phyloP scores from a whole-genome alignment of 2,888 invertebrate genomes.

The Rugalucina vietnamica region DNA sequence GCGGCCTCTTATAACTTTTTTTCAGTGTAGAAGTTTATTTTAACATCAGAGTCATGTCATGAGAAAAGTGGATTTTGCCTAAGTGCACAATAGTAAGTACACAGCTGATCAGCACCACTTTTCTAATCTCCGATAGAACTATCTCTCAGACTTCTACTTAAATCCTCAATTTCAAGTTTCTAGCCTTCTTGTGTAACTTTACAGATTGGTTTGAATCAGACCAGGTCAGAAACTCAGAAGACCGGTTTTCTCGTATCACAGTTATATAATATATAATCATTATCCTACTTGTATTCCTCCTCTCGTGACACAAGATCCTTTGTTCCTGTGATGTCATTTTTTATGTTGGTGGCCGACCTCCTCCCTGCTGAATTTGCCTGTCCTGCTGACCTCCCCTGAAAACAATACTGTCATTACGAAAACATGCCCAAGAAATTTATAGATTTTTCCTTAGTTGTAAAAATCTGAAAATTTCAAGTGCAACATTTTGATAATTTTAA shows the following conservation, averaged over 20 bases:
- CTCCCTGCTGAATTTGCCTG: conserved; percentile 43
- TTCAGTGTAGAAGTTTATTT: too few relatives aligned
- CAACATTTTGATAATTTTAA: not conserved
- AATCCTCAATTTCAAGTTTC: too few relatives aligned
- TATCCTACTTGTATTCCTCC: conserved; percentile 76
- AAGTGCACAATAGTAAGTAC: too few relatives aligned
- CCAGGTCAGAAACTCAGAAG: too few relatives aligned
- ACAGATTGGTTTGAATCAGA: too few relatives aligned
- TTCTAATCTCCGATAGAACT: too few relatives aligned
- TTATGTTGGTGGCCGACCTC: conserved; percentile 50
- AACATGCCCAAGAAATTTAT: not conserved
- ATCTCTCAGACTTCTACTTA: too few relatives aligned
- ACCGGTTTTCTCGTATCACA: not conserved
- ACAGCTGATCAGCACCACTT: too few relatives aligned
- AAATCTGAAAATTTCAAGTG: not conserved
- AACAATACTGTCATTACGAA: not conserved
- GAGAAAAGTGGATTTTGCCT: too few relatives aligned
- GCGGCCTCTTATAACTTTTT: too few relatives aligned
- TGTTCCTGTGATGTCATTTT: conserved; percentile 50
- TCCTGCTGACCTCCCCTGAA: conserved; percentile 39
- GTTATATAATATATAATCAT: not conserved
- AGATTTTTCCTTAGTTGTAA: not conserved
- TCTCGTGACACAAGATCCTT: conserved; percentile 71
- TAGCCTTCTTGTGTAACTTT: too few relatives aligned
- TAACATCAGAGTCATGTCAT: too few relatives aligned